Evolutionary conservation across 2,113 vertebrate genomes (phyloP), one percentile per base, ranked within the genome.

Genomic region (Anolis sagrei): DNA sequence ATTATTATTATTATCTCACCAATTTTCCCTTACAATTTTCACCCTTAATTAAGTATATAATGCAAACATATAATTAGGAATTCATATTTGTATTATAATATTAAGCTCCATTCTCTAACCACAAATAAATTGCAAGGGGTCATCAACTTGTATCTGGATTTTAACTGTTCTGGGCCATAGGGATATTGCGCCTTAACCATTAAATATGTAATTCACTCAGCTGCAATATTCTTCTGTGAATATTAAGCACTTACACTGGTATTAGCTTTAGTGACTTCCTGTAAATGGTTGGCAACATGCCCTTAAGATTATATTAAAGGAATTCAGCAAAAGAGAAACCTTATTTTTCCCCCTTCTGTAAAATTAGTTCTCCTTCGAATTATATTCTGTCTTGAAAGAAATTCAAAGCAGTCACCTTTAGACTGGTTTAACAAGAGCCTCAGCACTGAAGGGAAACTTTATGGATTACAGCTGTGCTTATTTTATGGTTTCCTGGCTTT

Each of bases 381-480:
- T 54, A 27, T 54, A 27, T 54, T 81, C 69, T 68, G 72, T 0
- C 0, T 80, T 70, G 76, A 77, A 76, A 84, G 77, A 87, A 83
- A 69, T 88, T 70, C 66, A 75, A 79, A 87, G 16, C 7, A 2
- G 73, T 86, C 79, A 79, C 70, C 86, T 69, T 90, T 69, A 82
- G 68, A 34, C 87, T 86, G 75, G 73, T 93, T 89, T 82, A 78
- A 88, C 78, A 90, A 84, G 91, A 94, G 89, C 92, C 89, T 79
- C 88, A 70, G 82, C 83, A 85, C 78, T n/a, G 70, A 90, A 87
- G 69, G 29, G 90, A 85, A 76, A 84, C 80, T 94, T 95, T 91
- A 93, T 94, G 88, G 79, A 79, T 93, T 82, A 93, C 94, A 95
- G 92, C 91, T 96, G 93, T 93, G 92, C 91, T 95, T 92, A 90